A percentile compares a stretch with the other conserved stretches of the same genome.
Evolutionary conservation across 2,888 invertebrate genomes (phyloP).

Genomic region (Thereva unica): DNA sequence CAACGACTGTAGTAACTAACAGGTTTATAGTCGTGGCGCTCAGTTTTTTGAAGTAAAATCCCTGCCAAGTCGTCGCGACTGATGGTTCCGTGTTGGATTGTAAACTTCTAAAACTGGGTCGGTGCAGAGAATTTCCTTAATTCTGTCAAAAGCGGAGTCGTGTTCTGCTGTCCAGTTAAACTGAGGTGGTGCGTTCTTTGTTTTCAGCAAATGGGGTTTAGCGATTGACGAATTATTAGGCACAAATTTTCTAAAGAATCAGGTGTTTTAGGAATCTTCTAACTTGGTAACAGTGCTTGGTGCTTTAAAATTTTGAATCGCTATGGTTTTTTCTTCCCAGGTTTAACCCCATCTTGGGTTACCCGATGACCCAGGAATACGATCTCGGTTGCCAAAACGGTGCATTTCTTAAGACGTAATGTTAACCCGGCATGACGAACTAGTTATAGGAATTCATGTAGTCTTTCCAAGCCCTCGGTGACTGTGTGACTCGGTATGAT

Average conservation of each 20-base stretch:
- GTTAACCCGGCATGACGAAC: too few species aligned
- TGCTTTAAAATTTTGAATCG: too few species aligned
- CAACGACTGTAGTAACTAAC: slow-evolving; percentile 50
- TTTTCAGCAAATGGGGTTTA: slow-evolving; percentile 42
- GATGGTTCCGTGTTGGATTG: slow-evolving; percentile 46
- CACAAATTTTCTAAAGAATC: slow-evolving; percentile 48
- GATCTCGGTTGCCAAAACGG: too few species aligned
- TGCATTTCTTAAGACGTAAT: too few species aligned
- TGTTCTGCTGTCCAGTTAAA: slow-evolving; percentile 40
- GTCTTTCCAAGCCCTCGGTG: slow-evolving; percentile 41
- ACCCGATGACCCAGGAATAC: too few species aligned
- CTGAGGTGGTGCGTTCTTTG: neutral
- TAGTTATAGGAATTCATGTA: slow-evolving; percentile 41
- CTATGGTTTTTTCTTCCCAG: too few species aligned
- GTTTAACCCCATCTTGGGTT: too few species aligned
- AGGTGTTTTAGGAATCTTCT: too few species aligned
- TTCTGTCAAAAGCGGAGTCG: too few species aligned
- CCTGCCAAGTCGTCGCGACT: slow-evolving; percentile 47
- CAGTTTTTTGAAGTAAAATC: slow-evolving; percentile 48
- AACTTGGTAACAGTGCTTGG: too few species aligned
- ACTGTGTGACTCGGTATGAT: slow-evolving; percentile 43
- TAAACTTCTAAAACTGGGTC: too few species aligned
- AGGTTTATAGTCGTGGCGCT: slow-evolving; percentile 42
- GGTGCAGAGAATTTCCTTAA: too few species aligned
- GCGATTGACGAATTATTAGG: slow-evolving; percentile 44